These are phyloP conservation scores for Myanophis thanlyinensis DNA, from an alignment of 2,113 vertebrate genomes.

Conservation along the genomic window DNA sequence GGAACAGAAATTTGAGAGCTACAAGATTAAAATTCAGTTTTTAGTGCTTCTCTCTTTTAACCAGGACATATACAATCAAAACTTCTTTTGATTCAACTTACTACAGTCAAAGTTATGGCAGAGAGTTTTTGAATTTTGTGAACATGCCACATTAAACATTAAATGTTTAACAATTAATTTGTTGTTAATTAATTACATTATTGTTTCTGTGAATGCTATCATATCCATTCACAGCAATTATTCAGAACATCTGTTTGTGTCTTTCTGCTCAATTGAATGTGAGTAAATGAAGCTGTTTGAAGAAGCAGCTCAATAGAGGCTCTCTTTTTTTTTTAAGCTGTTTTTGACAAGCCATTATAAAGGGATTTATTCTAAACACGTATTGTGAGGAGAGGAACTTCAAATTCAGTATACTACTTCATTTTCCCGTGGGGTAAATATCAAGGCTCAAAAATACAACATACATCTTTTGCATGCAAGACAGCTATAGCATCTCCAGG, in stretches of 20 bases:
- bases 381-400: neutral
- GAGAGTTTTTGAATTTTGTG: neutral
- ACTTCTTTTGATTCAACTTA: neutral
- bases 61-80: neutral
- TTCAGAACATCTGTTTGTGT: neutral
- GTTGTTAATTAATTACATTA: neutral
- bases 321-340: neutral
- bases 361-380: neutral
- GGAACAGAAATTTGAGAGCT: neutral
- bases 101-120: neutral
- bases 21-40: neutral
- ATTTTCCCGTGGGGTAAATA: neutral
- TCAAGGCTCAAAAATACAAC: neutral
- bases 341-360: neutral
- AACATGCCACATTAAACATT: neutral
- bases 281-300: neutral
- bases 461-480: neutral
- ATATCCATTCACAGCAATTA: neutral
- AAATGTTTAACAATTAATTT: neutral
- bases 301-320: neutral
- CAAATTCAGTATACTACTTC: neutral
- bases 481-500: neutral
- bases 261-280: neutral
- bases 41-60: neutral
- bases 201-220: neutral